These are phyloP conservation scores for Hystrix cristata DNA, from an alignment of 2,113 vertebrate genomes.

Conservation along the genomic window DNA sequence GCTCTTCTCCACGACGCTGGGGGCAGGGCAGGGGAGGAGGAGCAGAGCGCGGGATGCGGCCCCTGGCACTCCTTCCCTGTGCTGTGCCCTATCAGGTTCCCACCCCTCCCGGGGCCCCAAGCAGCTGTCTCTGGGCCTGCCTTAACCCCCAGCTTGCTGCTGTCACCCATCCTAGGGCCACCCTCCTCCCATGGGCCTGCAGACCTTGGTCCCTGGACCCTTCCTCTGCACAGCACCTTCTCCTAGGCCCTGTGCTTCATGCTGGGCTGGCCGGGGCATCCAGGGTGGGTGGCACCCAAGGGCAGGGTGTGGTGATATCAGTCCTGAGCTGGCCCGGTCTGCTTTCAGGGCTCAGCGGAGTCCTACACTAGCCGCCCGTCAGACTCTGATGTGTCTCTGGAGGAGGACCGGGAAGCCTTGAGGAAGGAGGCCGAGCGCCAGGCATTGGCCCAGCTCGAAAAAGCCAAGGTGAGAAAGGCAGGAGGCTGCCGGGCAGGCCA, in stretches of 20 bases:
- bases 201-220: not conserved
- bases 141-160: slow-evolving; percentile 58
- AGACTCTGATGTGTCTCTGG: slow-evolving; percentile 97
- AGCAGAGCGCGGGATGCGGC: not conserved
- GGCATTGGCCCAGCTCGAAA: slow-evolving; percentile 97
- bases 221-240: not conserved
- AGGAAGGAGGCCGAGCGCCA: slow-evolving; percentile 97
- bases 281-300: not conserved
- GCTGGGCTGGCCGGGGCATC: not conserved
- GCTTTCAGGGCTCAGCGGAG: slow-evolving; percentile 95
- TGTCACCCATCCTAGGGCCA: slow-evolving; percentile 48
- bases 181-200: not conserved
- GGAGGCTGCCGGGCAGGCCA: not conserved
- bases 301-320: not conserved
- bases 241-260: not conserved
- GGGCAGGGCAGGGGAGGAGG: slow-evolving; percentile 49
- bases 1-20: slow-evolving; percentile 10
- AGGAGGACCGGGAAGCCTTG: slow-evolving; percentile 97
- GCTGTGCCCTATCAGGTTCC: slow-evolving; percentile 80
- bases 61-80: slow-evolving; percentile 40
- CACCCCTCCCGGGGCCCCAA: slow-evolving; percentile 70
- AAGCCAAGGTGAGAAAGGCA: slow-evolving; percentile 94
- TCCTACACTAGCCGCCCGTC: slow-evolving; percentile 99
- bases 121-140: slow-evolving; percentile 82
- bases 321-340: not conserved